Evolutionary conservation across 2,113 vertebrate genomes (phyloP).

Genomic region (Junco hyemalis): DNA sequence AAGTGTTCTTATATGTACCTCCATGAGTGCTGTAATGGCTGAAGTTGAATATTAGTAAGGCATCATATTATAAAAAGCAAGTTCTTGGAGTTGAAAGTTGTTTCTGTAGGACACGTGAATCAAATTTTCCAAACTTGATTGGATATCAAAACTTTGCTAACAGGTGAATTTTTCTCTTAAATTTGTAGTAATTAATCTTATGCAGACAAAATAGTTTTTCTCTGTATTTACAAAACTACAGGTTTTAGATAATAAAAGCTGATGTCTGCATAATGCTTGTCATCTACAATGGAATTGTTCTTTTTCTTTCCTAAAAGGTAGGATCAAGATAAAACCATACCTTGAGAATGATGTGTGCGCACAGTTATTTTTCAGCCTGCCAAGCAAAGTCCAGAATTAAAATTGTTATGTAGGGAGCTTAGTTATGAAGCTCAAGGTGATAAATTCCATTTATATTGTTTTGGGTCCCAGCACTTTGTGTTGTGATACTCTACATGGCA

Average conservation of each 20-base stretch:
- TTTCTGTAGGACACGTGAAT: background rate
- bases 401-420: background rate
- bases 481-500: background rate
- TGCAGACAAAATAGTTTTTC: background rate
- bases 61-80: background rate
- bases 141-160: background rate
- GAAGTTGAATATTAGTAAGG: background rate
- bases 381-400: background rate
- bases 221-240: background rate
- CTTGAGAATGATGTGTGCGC: background rate
- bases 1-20: background rate
- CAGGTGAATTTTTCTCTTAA: background rate
- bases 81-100: background rate
- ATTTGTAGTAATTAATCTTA: background rate
- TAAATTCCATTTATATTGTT: background rate
- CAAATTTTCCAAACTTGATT: background rate
- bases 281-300: fast-evolving
- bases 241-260: background rate
- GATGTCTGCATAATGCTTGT: background rate
- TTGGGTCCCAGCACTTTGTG: background rate
- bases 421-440: background rate
- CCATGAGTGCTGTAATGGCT: background rate
- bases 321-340: fast-evolving
- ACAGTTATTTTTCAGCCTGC: background rate
- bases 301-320: background rate